Percentiles rank a stretch among this genome's conserved stretches.
These are phyloP conservation scores for Phrixothrix hirtus DNA, from an alignment of 2,888 invertebrate genomes.

Conservation along the genomic window DNA sequence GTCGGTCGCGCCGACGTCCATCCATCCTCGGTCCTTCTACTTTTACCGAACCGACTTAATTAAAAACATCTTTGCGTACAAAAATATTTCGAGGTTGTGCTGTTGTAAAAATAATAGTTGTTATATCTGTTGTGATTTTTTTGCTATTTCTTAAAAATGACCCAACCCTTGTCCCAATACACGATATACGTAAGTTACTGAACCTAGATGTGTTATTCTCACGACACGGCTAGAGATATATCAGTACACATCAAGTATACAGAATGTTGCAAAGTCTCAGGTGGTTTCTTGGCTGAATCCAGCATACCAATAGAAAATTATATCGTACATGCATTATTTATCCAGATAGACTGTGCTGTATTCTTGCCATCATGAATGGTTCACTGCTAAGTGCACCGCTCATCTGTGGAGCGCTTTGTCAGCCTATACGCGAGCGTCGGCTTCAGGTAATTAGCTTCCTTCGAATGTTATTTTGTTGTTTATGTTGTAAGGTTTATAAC, in stretches of 20 bases:
- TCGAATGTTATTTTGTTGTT: slow-evolving; percentile 31
- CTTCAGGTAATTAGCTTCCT: slow-evolving; percentile 19
- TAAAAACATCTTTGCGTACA: slow-evolving; percentile 47
- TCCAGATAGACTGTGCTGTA: slow-evolving; percentile 38
- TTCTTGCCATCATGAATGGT: slow-evolving; percentile 35
- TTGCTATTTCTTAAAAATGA: slow-evolving; percentile 47
- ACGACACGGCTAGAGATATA: slow-evolving; percentile 35
- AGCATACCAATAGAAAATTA: slow-evolving; percentile 41
- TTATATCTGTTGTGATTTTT: slow-evolving; percentile 59
- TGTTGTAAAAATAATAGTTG: slow-evolving; percentile 58
- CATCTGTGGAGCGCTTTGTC: slow-evolving; percentile 9
- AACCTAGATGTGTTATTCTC: slow-evolving; percentile 45
- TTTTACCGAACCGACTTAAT: slow-evolving; percentile 39
- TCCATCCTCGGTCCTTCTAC: slow-evolving; percentile 33
- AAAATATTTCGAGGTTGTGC: slow-evolving; percentile 58
- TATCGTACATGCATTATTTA: slow-evolving; percentile 39
- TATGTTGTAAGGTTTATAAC: slow-evolving; percentile 29
- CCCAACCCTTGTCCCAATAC: slow-evolving; percentile 45
- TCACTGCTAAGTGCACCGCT: slow-evolving; percentile 16
- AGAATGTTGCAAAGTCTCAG: slow-evolving; percentile 58
- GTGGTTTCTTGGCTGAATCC: slow-evolving; percentile 53
- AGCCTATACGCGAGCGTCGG: slow-evolving; percentile 21
- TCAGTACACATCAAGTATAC: slow-evolving; percentile 55
- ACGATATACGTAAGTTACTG: slow-evolving; percentile 58
- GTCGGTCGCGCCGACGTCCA: slow-evolving; percentile 38